Base-by-base conservation (phyloP, 2,888 invertebrate species). In the Watsonalla cultraria region DNA sequence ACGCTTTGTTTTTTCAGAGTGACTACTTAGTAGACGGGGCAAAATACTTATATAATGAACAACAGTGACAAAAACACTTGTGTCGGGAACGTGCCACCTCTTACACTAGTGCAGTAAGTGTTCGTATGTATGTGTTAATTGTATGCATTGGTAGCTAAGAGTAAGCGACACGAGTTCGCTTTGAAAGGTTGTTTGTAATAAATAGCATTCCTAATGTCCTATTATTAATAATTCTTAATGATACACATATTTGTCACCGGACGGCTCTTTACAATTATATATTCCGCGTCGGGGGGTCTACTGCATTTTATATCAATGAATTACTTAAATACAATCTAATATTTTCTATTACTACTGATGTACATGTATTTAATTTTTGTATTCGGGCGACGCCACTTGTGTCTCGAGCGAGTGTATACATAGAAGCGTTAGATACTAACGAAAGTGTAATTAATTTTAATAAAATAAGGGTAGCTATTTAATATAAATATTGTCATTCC, bases 401-500 rank as follows among this genome's bases (percentile, higher is more conserved):
- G 42, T 42, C 42, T 11, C 42, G 42, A 11, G 42, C 42, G 8
- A 42, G 9, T 42, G 42, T 42, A 42, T 42, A 42, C 42, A 42
- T 42, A 42, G 42, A 11, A 42, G 34, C 54, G 39, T 52, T 47
- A 47, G 33, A 42, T 42, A 42, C 9, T 42, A 42, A 42, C 42
- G 42, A 42, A 42, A 54, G 60, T 51, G 55, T 57, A 54, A 50
- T 56, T 57, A 65, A 61, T 66, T 65, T 60, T 60, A 65, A 62
- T 67, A 62, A 64, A 49, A 61, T 68, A 66, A 76, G 54, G 74
- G 76, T 79, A 78, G 77, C 78, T 80, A 76, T 69, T 68, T 75
- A 75, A 75, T 58, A 68, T 72, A 67, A 66, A 74, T 66, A 72
- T 76, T 74, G 76, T 87, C 88, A 88, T 88, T 89, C 88, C 87